Conservation (phyloP, 1,140 invertebrate genomes). For the Aphis gossypii region DNA sequence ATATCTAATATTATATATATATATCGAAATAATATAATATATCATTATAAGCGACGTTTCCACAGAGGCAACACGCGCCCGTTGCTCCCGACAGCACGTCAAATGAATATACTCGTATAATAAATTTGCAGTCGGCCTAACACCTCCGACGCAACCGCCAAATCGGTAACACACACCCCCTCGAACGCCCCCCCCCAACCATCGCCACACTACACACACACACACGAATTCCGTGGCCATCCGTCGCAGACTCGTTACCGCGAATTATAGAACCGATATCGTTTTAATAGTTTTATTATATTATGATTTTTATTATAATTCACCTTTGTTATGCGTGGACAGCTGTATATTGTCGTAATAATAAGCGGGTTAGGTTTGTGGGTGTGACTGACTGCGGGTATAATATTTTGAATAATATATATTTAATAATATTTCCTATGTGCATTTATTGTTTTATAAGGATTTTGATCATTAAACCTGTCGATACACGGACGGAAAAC, state of each 20-base stretch:
- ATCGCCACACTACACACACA: too few relatives aligned
- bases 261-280: constrained; percentile 12
- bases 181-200: too few relatives aligned
- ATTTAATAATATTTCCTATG: neutral
- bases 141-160: neutral
- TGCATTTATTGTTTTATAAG: neutral
- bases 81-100: constrained; percentile 42
- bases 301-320: constrained; percentile 13
- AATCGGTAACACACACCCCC: neutral
- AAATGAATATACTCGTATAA: constrained; percentile 34
- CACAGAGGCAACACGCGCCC: constrained; percentile 19
- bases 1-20: neutral
- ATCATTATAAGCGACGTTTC: constrained; percentile 43
- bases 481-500: neutral
- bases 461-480: neutral
- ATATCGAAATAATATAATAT: constrained; percentile 37
- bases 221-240: neutral
- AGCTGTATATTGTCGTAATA: neutral
- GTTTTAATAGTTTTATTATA: neutral
- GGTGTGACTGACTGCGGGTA: neutral
- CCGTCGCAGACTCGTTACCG: neutral
- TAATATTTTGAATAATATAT: neutral
- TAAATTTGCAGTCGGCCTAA: constrained; percentile 25
- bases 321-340: neutral
- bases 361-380: neutral